Base-by-base conservation (phyloP, 2,113 vertebrate species). In the Sapajus apella region DNA sequence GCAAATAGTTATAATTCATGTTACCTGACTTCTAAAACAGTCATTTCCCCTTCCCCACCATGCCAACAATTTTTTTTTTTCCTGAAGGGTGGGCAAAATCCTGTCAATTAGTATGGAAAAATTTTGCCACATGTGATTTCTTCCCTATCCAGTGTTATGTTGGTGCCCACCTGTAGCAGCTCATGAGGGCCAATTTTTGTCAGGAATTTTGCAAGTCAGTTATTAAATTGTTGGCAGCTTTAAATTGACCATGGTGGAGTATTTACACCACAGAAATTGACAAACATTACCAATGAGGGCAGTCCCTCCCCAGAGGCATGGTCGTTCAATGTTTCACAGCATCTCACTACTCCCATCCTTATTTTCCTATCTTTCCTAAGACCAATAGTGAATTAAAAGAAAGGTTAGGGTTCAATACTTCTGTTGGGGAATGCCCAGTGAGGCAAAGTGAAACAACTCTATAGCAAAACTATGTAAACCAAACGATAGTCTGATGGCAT, bases 181-280 rank as follows among this genome's bases (percentile, higher is more conserved):
- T 84, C 79, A 43, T 2, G 77, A 87, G 73, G 81, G 66, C 55
- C 73, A 23, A 35, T 79, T 88, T 92, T 96, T 70, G 40, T 94
- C 66, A 76, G 93, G 64, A 95, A 91, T 88, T 91, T 92, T 95
- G 50, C 25, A 89, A 68, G 43, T 72, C n/a, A 77, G 61, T 82
- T 58, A 47, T 94, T 88, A 89, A 73, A 82, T 35, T 70, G 56
- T 82, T 79, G 68, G 30, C 58, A 82, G 93, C 27, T 64, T 94
- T 58, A 45, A 94, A 73, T 43, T 11, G 43, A 92, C 89, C 16
- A 11, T 9, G 30, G 45, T 89, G 4, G 40, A 89, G 18, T 82
- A 86, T 86, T 91, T 96, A 91, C 40, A 94, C 61, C 55, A 75
- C 58, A 91, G 86, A 93, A 92, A 94, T 23, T 83, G 86, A 66